Evolutionary conservation across 1,140 invertebrate species (phyloP).

Genomic region (Leguminivora glycinivorella): DNA sequence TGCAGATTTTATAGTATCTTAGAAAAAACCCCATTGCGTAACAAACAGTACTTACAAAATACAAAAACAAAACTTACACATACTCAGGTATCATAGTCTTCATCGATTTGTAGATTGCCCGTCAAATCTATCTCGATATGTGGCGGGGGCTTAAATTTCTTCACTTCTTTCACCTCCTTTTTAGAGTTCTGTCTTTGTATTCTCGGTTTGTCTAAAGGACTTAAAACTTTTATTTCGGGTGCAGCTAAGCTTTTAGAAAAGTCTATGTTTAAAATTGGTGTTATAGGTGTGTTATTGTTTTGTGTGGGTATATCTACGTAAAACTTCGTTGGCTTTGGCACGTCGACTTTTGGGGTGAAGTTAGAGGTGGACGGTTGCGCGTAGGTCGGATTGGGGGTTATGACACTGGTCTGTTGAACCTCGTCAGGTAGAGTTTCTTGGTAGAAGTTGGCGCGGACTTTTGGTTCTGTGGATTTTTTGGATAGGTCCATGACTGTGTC

Average conservation of each 20-base stretch:
- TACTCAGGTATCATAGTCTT: conserved; percentile 76
- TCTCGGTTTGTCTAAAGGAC: conserved; percentile 45
- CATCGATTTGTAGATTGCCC: conserved; percentile 69
- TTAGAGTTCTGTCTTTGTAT: conserved; percentile 61
- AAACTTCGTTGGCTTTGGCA: conserved; percentile 49
- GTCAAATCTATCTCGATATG: conserved; percentile 56
- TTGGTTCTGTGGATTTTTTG: conserved; percentile 47
- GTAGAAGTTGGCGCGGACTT: conserved; percentile 66
- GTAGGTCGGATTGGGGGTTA: conserved; percentile 64
- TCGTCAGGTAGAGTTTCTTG: conserved; percentile 65
- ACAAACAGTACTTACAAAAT: conserved; percentile 49
- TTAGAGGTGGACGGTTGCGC: conserved; percentile 61
- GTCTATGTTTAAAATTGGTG: conserved; percentile 70
- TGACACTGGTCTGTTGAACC: conserved; percentile 59
- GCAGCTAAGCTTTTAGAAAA: conserved; percentile 61
- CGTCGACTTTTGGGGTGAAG: conserved; percentile 43
- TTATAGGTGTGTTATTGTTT: conserved; percentile 40
- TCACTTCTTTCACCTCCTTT: conserved; percentile 55
- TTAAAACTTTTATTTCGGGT: conserved; percentile 70
- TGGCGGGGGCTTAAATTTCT: conserved; percentile 36
- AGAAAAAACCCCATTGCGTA: conserved; percentile 42
- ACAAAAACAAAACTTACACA: conserved; percentile 43
- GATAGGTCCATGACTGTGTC: conserved; percentile 63
- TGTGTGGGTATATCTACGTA: conserved; percentile 12
- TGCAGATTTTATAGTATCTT: no score